A percentile compares a stretch with the other conserved stretches of the same genome.
Evolutionary conservation across 2,888 invertebrate species (phyloP).

Genomic region (Clistopyga incitator): DNA sequence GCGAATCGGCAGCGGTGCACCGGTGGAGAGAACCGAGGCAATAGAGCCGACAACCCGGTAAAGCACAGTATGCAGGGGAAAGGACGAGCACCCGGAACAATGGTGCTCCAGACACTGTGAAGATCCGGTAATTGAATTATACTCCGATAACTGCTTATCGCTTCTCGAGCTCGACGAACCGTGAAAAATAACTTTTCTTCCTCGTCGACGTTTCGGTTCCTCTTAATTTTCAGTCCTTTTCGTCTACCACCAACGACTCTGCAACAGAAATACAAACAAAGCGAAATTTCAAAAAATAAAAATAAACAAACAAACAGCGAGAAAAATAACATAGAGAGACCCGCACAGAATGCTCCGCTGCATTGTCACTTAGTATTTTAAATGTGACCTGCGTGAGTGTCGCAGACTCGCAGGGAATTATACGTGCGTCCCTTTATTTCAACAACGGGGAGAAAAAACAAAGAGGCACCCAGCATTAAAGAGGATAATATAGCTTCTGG

Average conservation of each 20-base stretch:
- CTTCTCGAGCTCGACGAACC: conserved; percentile 60
- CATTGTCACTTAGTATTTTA: conserved; percentile 20
- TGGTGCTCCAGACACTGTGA: conserved; percentile 76
- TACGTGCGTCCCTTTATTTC: background rate
- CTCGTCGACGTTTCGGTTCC: conserved; percentile 42
- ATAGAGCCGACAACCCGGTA: conserved; percentile 37
- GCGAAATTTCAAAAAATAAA: no score
- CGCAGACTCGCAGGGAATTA: conserved; percentile 18
- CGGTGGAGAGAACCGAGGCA: conserved; percentile 43
- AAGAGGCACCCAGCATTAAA: conserved; percentile 16
- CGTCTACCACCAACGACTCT: conserved; percentile 17
- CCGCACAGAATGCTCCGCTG: conserved; percentile 22
- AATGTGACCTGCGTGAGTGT: conserved; percentile 57
- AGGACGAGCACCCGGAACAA: conserved; percentile 72
- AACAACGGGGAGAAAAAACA: conserved; percentile 8
- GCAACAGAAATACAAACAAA: conserved; percentile 9
- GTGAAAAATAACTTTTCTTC: conserved; percentile 68
- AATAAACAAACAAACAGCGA: background rate
- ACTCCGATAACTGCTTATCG: conserved; percentile 80
- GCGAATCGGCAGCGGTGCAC: conserved; percentile 76
- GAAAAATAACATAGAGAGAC: background rate
- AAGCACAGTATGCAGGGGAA: conserved; percentile 54
- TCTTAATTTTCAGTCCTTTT: conserved; percentile 34
- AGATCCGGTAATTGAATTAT: conserved; percentile 83
- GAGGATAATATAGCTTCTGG: conserved; percentile 49